Conservation (phyloP, 2,797 vertebrate species). For the Cyclopterus lumpus region DNA sequence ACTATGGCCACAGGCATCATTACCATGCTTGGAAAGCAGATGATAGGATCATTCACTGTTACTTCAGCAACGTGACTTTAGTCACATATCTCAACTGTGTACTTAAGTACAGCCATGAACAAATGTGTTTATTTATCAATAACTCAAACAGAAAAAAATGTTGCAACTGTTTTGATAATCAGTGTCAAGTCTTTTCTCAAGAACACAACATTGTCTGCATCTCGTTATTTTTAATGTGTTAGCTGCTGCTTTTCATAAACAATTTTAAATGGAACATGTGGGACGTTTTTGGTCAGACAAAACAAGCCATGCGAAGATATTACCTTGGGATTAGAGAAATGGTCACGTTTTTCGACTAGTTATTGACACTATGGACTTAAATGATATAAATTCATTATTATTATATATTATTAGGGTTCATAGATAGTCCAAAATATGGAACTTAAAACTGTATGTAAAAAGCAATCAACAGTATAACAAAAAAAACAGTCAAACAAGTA, state of each 20-base stretch:
- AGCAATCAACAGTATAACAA: neutral
- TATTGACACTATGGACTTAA: neutral
- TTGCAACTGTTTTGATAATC: neutral
- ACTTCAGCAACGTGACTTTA: neutral
- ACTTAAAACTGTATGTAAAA: neutral
- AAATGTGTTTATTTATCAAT: neutral
- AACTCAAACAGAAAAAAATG: neutral
- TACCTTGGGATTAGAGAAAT: neutral
- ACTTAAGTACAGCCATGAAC: neutral
- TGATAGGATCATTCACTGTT: neutral
- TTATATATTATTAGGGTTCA: too few relatives aligned
- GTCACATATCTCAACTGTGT: neutral
- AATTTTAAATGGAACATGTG: neutral
- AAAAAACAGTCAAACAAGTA: neutral
- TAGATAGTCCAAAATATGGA: too few relatives aligned
- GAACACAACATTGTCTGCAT: neutral
- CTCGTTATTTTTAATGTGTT: neutral
- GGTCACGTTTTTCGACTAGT: neutral
- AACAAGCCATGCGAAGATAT: neutral
- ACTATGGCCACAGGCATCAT: constrained; percentile 19
- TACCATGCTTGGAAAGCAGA: constrained; percentile 10
- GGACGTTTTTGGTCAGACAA: neutral
- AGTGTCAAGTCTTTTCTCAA: neutral
- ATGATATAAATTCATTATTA: too few relatives aligned
- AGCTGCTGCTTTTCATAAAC: neutral